Evolutionary conservation across 2,797 vertebrate species (phyloP).

Genomic region (Silurus lanzhouensis): DNA sequence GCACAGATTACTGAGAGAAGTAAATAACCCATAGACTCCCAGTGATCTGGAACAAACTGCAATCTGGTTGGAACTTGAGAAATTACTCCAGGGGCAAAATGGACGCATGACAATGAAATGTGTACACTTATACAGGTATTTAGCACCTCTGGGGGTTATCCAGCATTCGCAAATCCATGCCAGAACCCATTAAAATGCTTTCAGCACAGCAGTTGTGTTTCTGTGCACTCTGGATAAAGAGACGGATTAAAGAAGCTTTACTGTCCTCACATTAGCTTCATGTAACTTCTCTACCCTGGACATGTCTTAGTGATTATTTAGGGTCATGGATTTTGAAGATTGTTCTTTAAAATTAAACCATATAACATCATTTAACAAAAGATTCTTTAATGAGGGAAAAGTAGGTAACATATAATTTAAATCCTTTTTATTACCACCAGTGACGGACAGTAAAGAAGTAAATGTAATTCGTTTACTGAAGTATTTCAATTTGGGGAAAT

Average conservation of each 20-base stretch:
- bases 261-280: background rate
- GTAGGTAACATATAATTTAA: no score
- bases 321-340: background rate
- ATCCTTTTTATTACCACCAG: no score
- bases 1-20: background rate
- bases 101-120: background rate
- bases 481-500: no score
- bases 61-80: background rate
- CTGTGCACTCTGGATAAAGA: background rate
- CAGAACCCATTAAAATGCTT: background rate
- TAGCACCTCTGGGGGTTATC: background rate
- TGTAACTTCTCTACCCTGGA: no score
- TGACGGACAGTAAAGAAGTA: no score
- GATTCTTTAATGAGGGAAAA: no score
- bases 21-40: background rate
- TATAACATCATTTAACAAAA: no score
- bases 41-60: background rate
- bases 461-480: no score
- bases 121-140: constrained; percentile 1
- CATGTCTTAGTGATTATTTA: no score
- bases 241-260: background rate
- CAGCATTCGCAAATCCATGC: background rate
- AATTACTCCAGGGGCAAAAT: background rate
- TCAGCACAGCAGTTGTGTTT: background rate
- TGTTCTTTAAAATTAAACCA: background rate